A percentile compares a stretch with the other conserved stretches of the same genome.
phyloP scores from a whole-genome alignment of 1,140 invertebrate species.

The Diachasmimorpha longicaudata region DNA sequence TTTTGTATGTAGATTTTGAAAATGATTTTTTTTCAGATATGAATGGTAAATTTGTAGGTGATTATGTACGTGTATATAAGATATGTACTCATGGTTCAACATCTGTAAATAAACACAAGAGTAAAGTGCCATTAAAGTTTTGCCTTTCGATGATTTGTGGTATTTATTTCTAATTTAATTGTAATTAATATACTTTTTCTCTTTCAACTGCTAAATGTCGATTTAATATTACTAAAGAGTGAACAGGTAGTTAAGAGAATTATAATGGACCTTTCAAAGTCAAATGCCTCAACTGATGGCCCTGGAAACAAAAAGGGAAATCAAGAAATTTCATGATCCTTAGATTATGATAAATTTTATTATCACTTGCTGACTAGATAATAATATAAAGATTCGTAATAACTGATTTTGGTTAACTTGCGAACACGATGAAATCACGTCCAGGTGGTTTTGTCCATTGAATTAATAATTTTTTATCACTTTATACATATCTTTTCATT shows the following conservation, averaged over 20 bases:
- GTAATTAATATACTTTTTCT: neutral
- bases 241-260: no score
- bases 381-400: constrained; percentile 59
- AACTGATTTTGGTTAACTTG: constrained; percentile 49
- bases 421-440: constrained; percentile 37
- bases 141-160: neutral
- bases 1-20: constrained; percentile 27
- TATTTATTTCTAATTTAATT: neutral
- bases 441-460: constrained; percentile 29
- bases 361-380: constrained; percentile 61
- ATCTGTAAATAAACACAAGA: constrained; percentile 47
- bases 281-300: no score
- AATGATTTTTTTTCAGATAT: neutral
- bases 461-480: constrained; percentile 11
- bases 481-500: constrained; percentile 26
- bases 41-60: neutral
- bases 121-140: constrained; percentile 54
- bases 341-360: constrained; percentile 60
- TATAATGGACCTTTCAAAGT: no score
- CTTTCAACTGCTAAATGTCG: no score
- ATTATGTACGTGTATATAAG: constrained; percentile 6
- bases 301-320: no score
- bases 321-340: neutral
- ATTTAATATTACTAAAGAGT: no score
- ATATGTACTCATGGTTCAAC: constrained; percentile 31